Conservation (phyloP, 2,888 invertebrate species). For the Homarus gammarus region DNA sequence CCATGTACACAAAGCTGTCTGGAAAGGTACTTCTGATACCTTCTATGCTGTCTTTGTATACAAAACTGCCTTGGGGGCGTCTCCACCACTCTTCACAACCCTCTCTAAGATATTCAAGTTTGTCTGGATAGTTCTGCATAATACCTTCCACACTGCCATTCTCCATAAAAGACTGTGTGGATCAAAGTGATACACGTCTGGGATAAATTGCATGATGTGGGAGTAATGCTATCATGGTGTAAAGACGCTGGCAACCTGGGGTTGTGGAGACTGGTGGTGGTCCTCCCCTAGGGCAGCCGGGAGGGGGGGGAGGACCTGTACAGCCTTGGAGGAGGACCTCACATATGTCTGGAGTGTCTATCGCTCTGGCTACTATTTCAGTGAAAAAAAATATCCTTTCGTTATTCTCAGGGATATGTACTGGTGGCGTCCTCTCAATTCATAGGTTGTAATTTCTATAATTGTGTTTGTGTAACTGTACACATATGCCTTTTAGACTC, state of each 20-base stretch:
- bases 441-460: not conserved
- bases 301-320: conserved; percentile 7
- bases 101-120: not conserved
- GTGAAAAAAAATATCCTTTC: not conserved
- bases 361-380: not conserved
- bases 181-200: not conserved
- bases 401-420: not conserved
- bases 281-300: not conserved
- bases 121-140: not conserved
- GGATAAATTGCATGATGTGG: not conserved
- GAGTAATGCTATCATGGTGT: not conserved
- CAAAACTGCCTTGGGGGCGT: not conserved
- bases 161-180: not conserved
- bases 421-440: not conserved
- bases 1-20: not conserved
- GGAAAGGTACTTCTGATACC: not conserved
- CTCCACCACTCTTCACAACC: not conserved
- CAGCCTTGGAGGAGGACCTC: conserved; percentile 1
- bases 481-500: too few relatives aligned
- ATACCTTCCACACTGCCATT: not conserved
- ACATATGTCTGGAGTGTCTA: not conserved
- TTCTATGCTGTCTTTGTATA: not conserved
- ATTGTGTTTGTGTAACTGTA: too few relatives aligned
- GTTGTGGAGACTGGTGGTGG: not conserved
- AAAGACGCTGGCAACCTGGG: not conserved